Base-by-base conservation (phyloP, 2,113 vertebrate genomes). In the Rhinogobius similis region DNA sequence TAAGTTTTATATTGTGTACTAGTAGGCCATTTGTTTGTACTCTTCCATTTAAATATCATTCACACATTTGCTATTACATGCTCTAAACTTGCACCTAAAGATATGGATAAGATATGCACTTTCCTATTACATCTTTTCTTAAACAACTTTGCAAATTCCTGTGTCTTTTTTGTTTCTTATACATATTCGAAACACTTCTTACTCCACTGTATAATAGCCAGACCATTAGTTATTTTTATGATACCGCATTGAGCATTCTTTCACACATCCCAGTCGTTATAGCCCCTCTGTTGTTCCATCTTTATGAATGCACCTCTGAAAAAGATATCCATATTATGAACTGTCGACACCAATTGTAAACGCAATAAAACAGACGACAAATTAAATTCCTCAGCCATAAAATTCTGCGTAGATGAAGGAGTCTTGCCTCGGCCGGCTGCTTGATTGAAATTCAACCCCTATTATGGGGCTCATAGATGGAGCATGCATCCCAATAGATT, bases 331-430 rank as follows among this genome's bases (percentile, higher is more conserved):
- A 53, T 63, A 65, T 20, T 55, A 44, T 14, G 36, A 1, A 24
- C 58, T 62, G 63, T 67, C 79, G 55, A 71, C 55, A 73, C n/a
- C 46, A 13, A 4, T 9, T 46, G 74, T 4, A 12, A 38, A 61
- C 18, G 18, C 53, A 61, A 41, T 36, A 66, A n/a, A 59, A 68
- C 10, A 8, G 13, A 23, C 56, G 53, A 69, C 50, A 53, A 32
- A 13, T 77, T 65, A 59, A 21, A 67, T 52, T 64, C 64, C 11
- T 4, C 66, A 26, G 14, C 21, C 63, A 68, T 68, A 46, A 68
- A 67, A 62, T 61, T 32, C 27, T 55, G 1, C 23, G 6, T 53
- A 79, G 59, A 79, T 67, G 50, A 46, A 65, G 65, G 29, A 68
- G 26, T 61, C 58, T 36, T 61, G 38, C 58, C 20, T 61, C 29